Evolutionary conservation across 2,797 vertebrate species (phyloP), one percentile per base, ranked within the genome.

Genomic region (Sebastiscus tertius): DNA sequence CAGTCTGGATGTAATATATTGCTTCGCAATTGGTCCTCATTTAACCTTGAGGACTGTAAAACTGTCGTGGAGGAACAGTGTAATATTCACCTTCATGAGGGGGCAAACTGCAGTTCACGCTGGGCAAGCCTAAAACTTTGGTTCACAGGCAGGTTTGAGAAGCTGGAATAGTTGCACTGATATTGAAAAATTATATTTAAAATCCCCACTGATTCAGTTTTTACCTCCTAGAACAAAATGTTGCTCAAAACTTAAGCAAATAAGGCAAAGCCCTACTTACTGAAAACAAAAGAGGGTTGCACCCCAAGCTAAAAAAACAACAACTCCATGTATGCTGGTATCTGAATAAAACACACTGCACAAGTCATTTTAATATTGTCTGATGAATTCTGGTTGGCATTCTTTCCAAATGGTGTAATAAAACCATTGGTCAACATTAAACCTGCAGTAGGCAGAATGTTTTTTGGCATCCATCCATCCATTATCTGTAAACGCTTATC

Each of bases 21-120:
- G 91, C 91, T 80, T 74, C 59, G 83, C 93, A 84, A 94, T 93
- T 94, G 92, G 93, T 94, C 93, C 92, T 91, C 76, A 85, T 92
- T 94, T 94, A 92, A 92, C 89, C 66, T 87, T 82, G 75, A 80
- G 22, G 90, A 93, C 52, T 92, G 89, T 93, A 95, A 93, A 95
- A 89, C 92, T 92, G 83, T 93, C 93, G 75, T 71, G 72, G 46
- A 66, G 85, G 69, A 93, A 69, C 77, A 60, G 83, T 89, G 88
- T 76, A 74, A 89, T 87, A 79, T 92, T 92, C 88, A 87, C 87
- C 80, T 84, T 93, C 87, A 91, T 58, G 36, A 84, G 39, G 75
- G 80, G 69, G 72, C 58, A 79, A 77, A 84, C 70, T 79, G 77
- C 62, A 82, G 72, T 85, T 90, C 79, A 85, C 7, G 11, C 62